phyloP scores from a whole-genome alignment of 2,113 vertebrate species.

The Oncorhynchus tshawytscha region DNA sequence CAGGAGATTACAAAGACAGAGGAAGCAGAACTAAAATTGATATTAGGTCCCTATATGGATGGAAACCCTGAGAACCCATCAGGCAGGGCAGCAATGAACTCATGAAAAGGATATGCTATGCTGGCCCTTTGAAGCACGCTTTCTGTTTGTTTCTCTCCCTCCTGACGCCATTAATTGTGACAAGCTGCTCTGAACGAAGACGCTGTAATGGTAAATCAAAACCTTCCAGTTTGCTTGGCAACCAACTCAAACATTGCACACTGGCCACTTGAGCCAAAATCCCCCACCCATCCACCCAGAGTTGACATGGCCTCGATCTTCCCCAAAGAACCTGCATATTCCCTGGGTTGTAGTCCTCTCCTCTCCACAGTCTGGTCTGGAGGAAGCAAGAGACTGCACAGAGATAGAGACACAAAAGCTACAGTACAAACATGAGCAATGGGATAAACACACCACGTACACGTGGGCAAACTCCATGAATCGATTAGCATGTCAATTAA shows the following conservation, averaged over 20 bases:
- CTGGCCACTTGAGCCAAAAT: constrained; percentile 54
- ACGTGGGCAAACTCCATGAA: constrained; percentile 53
- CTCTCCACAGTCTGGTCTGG: background rate
- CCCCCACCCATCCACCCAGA: constrained; percentile 58
- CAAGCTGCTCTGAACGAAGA: constrained; percentile 65
- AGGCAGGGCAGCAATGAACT: constrained; percentile 65
- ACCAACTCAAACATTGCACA: constrained; percentile 64
- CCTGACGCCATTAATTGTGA: constrained; percentile 74
- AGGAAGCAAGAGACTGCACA: constrained; percentile 32
- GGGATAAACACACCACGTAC: constrained; percentile 45
- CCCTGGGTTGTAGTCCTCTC: constrained; percentile 35
- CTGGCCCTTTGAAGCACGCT: constrained; percentile 66
- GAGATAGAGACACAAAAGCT: constrained; percentile 21
- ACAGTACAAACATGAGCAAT: constrained; percentile 36
- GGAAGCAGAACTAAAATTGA: background rate
- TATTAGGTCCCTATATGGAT: background rate
- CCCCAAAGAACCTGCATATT: constrained; percentile 36
- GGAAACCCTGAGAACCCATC: constrained; percentile 37
- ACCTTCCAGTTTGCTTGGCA: constrained; percentile 67
- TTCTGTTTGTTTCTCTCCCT: constrained; percentile 70
- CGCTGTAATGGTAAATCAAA: constrained; percentile 65
- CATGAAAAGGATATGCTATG: constrained; percentile 64
- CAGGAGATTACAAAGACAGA: constrained; percentile 12
- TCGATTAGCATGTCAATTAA: constrained; percentile 56
- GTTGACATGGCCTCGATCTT: constrained; percentile 53